Conservation (phyloP, 1,140 invertebrate genomes). For the Philopotamus ludificatus region DNA sequence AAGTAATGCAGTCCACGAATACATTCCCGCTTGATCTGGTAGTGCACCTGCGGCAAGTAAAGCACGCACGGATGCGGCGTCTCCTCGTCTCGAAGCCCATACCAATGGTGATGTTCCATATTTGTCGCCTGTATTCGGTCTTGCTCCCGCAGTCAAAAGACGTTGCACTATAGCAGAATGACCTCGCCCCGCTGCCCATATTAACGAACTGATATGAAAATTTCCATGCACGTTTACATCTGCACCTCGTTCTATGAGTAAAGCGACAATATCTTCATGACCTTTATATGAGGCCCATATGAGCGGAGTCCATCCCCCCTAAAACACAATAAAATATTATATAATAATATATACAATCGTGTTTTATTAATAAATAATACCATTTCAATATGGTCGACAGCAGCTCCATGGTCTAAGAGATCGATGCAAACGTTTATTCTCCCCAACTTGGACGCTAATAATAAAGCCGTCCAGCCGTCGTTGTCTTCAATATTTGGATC, state of each 20-base stretch:
- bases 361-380: constrained; percentile 55
- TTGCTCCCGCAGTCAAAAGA: constrained; percentile 81
- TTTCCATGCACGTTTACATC: constrained; percentile 96
- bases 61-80: constrained; percentile 79
- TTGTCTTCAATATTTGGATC: constrained; percentile 88
- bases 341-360: constrained; percentile 8
- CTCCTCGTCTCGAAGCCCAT: constrained; percentile 92
- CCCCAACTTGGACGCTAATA: constrained; percentile 89
- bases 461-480: constrained; percentile 91
- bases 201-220: constrained; percentile 85
- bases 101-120: constrained; percentile 96
- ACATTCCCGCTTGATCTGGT: constrained; percentile 67
- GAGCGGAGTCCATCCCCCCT: constrained; percentile 95
- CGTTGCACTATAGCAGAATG: constrained; percentile 81
- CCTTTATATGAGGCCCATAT: constrained; percentile 99
- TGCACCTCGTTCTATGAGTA: constrained; percentile 84
- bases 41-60: constrained; percentile 75
- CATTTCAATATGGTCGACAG: constrained; percentile 90
- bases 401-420: constrained; percentile 82
- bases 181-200: constrained; percentile 93
- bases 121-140: constrained; percentile 91
- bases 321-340: constrained; percentile 36
- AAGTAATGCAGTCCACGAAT: constrained; percentile 92
- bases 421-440: constrained; percentile 78
- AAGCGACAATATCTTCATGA: constrained; percentile 71